These are phyloP conservation scores for Mya arenaria DNA, from an alignment of 1,140 invertebrate species.

Conservation along the genomic window DNA sequence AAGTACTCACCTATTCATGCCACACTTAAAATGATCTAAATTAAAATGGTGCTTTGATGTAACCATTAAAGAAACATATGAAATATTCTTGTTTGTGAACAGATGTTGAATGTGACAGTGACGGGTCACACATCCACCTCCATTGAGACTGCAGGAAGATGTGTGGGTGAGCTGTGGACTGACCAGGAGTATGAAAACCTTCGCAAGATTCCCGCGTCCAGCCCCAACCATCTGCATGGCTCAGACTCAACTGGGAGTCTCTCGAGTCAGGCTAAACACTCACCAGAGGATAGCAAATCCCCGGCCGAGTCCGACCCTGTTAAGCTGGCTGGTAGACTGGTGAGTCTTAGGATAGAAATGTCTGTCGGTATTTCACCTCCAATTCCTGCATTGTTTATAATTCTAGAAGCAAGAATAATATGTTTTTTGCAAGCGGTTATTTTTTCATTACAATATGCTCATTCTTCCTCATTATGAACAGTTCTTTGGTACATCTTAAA, in stretches of 20 bases:
- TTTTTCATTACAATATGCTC: no score
- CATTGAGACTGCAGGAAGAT: constrained; percentile 65
- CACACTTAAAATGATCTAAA: no score
- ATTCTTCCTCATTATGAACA: no score
- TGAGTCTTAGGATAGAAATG: no score
- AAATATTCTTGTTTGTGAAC: no score
- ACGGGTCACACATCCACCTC: constrained; percentile 77
- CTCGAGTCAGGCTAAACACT: constrained; percentile 6
- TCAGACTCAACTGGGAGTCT: constrained; percentile 21
- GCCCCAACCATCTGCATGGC: background rate
- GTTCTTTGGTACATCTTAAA: no score
- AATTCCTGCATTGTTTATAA: no score
- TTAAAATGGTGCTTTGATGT: no score
- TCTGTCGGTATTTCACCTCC: no score
- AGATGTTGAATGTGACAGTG: constrained; percentile 82
- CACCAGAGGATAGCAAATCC: background rate
- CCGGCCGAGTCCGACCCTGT: constrained; percentile 6
- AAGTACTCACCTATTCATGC: no score
- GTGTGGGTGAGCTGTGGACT: constrained; percentile 70
- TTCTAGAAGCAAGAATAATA: no score
- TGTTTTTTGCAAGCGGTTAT: no score
- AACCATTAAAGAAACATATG: background rate
- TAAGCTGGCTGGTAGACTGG: constrained; percentile 81
- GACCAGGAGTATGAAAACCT: constrained; percentile 71
- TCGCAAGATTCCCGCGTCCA: constrained; percentile 46